Evolutionary conservation across 2,888 invertebrate genomes (phyloP).

Genomic region (Neelides folsomi): DNA sequence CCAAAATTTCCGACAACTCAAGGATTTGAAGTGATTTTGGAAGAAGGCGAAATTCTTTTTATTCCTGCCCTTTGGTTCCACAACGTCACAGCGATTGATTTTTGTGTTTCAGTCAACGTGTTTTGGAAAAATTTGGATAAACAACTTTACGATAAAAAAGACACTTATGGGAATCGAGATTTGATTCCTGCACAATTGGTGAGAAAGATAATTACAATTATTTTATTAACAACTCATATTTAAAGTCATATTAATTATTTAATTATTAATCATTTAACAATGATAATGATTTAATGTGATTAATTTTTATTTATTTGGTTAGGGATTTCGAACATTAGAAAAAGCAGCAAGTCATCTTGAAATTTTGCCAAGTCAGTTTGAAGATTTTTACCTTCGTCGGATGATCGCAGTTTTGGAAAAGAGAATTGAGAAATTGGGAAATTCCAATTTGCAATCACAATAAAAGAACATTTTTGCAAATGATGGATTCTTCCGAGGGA

Average conservation of each 20-base stretch:
- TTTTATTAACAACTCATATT: not conserved
- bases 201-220: conserved; percentile 10
- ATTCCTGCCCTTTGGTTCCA: conserved; percentile 49
- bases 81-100: conserved; percentile 41
- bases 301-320: too few species aligned
- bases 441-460: not conserved
- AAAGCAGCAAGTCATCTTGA: conserved; percentile 39
- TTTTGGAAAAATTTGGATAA: conserved; percentile 43
- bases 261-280: not conserved
- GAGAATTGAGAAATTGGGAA: conserved; percentile 9
- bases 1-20: conserved; percentile 40
- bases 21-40: conserved; percentile 38
- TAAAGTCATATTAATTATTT: not conserved
- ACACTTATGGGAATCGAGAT: conserved; percentile 46
- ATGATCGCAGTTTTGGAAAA: conserved; percentile 34
- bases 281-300: too few species aligned
- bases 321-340: conserved; percentile 40
- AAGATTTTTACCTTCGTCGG: conserved; percentile 41
- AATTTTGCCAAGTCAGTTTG: conserved; percentile 40
- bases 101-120: conserved; percentile 44
- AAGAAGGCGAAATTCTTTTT: conserved; percentile 43
- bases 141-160: conserved; percentile 42
- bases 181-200: conserved; percentile 39
- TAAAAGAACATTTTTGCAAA: too few species aligned
- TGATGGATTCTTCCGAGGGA: not conserved